Evolutionary conservation across 2,888 invertebrate species (phyloP), one percentile per base, ranked within the genome.

Genomic region (Nomada fabriciana): DNA sequence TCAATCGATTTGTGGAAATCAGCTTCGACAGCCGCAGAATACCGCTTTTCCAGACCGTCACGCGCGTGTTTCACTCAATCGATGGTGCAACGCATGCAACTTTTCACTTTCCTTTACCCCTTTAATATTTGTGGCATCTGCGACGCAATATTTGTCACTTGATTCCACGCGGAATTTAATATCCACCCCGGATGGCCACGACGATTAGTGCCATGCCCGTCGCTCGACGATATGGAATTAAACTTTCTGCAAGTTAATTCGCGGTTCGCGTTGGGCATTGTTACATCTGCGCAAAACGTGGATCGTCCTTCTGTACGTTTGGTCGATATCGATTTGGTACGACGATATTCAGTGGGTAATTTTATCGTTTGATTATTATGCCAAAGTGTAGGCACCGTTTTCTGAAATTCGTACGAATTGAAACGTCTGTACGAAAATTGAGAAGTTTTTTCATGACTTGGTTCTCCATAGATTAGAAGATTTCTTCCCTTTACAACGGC

Each of bases 231-330:
- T 7, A 53, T 52, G 74, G 60, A 61, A 80, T 80, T 69, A 64
- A 80, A 69, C 68, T 78, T 59, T 50, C 43, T 50, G 20, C 63
- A n/a, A 36, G 80, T 75, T 71, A 67, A 80, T 71, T 42, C 36
- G 43, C 73, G 18, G 69, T 73, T 81, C 53, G 64, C 70, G 59
- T 50, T 47, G 70, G 20, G 47, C 52, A 71, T 55, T 71, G 65
- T 70, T 50, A 65, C 60, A 25, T 36, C 3, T 15, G 25, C 7
- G 57, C 20, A 20, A 25, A 60, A 36, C 57, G 43, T 36, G 29
- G 9, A 36, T 18, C 63, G 47, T 20, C 23, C 18, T 18, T 18
- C 53, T 25, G 10, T 36, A 13, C 18, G 29, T 69, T 69, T 47
- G 2, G 42, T 70, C 69, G 57, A 43, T 43, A 68, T 23, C 52